Evolutionary conservation across 2,797 vertebrate genomes (phyloP).

Genomic region (Chelonia mydas): DNA sequence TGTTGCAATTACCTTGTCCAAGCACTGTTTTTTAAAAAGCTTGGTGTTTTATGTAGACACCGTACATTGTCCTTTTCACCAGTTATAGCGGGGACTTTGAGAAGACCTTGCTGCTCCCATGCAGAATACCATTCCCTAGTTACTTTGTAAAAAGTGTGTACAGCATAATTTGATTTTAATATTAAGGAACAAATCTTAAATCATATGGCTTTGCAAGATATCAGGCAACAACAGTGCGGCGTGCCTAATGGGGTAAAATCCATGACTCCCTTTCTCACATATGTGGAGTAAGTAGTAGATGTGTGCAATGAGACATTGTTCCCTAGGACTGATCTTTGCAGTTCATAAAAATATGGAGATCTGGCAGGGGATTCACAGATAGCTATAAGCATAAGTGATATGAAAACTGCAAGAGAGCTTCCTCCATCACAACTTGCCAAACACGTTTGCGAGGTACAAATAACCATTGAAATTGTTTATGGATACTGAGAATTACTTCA

Average conservation of each 20-base stretch:
- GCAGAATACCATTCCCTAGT: neutral
- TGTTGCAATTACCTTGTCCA: too few relatives aligned
- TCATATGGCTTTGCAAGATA: neutral
- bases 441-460: conserved; percentile 22
- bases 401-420: conserved; percentile 47
- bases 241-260: conserved; percentile 5
- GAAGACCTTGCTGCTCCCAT: accelerated
- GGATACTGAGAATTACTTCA: neutral
- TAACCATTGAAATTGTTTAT: conserved; percentile 2
- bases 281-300: neutral
- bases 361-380: conserved; percentile 52
- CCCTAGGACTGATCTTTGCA: conserved; percentile 28
- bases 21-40: too few relatives aligned
- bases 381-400: conserved; percentile 48
- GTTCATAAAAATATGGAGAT: conserved; percentile 17
- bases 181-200: neutral
- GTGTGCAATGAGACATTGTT: neutral
- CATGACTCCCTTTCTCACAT: neutral
- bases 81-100: neutral
- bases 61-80: neutral
- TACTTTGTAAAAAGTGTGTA: neutral
- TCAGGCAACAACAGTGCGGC: neutral
- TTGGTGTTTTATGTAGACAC: accelerated
- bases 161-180: neutral
- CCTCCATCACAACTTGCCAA: conserved; percentile 17